These are phyloP conservation scores for Aculops lycopersici DNA, from an alignment of 1,140 invertebrate species.

Conservation along the genomic window DNA sequence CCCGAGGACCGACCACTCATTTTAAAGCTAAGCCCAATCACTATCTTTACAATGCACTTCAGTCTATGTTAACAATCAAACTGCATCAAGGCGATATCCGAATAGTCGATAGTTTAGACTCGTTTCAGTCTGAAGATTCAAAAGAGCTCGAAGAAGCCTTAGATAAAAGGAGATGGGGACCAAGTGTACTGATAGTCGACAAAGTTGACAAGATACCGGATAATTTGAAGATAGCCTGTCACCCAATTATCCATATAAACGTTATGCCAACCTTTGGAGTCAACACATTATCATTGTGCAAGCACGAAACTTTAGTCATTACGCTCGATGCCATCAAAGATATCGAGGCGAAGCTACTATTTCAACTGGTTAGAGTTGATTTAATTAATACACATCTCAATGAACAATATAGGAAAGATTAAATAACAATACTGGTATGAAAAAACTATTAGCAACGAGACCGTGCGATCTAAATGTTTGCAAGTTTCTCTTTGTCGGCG, in stretches of 20 bases:
- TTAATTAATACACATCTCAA: too few relatives aligned
- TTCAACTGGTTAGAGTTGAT: slow-evolving; percentile 32
- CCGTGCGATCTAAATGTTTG: too few relatives aligned
- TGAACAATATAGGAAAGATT: too few relatives aligned
- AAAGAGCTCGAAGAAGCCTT: slow-evolving; percentile 37
- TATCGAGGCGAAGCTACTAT: slow-evolving; percentile 55
- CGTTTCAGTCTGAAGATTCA: slow-evolving; percentile 41
- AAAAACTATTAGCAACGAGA: too few relatives aligned
- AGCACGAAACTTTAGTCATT: slow-evolving; percentile 69
- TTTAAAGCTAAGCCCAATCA: slow-evolving; percentile 80
- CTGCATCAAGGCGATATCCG: slow-evolving; percentile 75
- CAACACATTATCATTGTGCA: slow-evolving; percentile 53
- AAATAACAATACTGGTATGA: too few relatives aligned
- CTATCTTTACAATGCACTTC: slow-evolving; percentile 40
- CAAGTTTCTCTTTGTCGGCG: too few relatives aligned
- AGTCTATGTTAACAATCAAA: slow-evolving; percentile 49
- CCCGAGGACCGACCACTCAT: slow-evolving; percentile 45
- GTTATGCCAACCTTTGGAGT: slow-evolving; percentile 74
- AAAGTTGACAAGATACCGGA: slow-evolving; percentile 45
- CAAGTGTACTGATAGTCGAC: slow-evolving; percentile 74
- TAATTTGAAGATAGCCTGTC: slow-evolving; percentile 47
- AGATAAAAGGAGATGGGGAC: slow-evolving; percentile 58
- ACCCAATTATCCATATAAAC: slow-evolving; percentile 42
- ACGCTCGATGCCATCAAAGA: slow-evolving; percentile 45
- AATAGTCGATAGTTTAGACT: slow-evolving; percentile 47